Conservation (phyloP, 2,113 vertebrate species). For the Engystomops pustulosus region DNA sequence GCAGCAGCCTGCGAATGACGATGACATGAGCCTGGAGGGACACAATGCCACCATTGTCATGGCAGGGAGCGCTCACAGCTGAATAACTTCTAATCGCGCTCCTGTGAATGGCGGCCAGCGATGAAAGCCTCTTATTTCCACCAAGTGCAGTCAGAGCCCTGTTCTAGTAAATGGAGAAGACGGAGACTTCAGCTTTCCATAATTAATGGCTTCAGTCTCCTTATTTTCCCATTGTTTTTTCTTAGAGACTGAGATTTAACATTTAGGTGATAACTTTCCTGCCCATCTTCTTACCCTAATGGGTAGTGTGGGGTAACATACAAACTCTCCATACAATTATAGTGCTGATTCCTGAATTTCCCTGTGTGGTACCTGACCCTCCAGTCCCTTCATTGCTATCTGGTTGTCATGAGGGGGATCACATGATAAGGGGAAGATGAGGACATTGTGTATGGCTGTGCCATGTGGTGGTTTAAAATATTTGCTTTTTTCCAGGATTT, state of each 20-base stretch:
- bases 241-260: too few relatives aligned
- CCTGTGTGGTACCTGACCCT: too few relatives aligned
- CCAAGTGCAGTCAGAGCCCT: conserved; percentile 69
- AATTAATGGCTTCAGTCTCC: background rate
- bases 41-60: conserved; percentile 74
- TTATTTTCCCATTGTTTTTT: too few relatives aligned
- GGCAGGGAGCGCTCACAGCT: conserved; percentile 70
- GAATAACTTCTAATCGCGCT: conserved; percentile 72
- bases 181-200: background rate
- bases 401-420: too few relatives aligned
- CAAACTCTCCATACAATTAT: background rate
- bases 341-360: too few relatives aligned
- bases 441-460: too few relatives aligned
- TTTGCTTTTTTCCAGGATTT: conserved; percentile 77
- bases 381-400: too few relatives aligned
- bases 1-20: conserved; percentile 66
- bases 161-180: too few relatives aligned
- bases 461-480: too few relatives aligned
- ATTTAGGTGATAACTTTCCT: too few relatives aligned
- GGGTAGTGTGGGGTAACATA: background rate
- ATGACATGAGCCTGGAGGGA: conserved; percentile 67
- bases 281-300: too few relatives aligned
- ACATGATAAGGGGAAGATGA: too few relatives aligned
- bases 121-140: conserved; percentile 73
- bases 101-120: conserved; percentile 67